Percentiles rank a stretch among this genome's conserved stretches.
Evolutionary conservation across 2,113 vertebrate species (phyloP).

Genomic region (Suncus etruscus): DNA sequence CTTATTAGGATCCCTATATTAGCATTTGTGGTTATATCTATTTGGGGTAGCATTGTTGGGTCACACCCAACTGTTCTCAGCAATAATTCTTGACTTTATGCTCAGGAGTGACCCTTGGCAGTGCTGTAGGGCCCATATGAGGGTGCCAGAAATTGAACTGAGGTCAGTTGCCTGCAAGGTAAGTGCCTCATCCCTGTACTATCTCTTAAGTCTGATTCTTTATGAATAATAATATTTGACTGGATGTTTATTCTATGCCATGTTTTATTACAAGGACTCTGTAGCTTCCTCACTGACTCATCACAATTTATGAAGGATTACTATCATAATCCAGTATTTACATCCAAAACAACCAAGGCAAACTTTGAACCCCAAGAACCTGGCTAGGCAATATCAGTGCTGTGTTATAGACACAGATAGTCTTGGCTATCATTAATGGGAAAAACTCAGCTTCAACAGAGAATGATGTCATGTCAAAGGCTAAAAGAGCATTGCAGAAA

Average conservation of each 20-base stretch:
- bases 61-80: too few relatives aligned
- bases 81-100: too few relatives aligned
- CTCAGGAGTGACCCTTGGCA: too few relatives aligned
- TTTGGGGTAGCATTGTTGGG: too few relatives aligned
- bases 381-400: neutral
- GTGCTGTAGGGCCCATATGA: too few relatives aligned
- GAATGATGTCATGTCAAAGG: neutral
- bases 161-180: too few relatives aligned
- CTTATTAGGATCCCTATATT: neutral
- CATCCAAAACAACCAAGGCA: neutral
- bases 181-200: too few relatives aligned
- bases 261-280: neutral
- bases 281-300: constrained; percentile 4
- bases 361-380: neutral
- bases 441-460: constrained; percentile 17
- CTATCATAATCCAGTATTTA: neutral
- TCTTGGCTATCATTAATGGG: neutral
- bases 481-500: neutral
- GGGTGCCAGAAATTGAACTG: too few relatives aligned
- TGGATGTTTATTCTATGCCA: neutral
- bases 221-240: neutral
- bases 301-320: neutral
- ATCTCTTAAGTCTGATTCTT: neutral
- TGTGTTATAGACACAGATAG: neutral
- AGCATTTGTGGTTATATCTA: too few relatives aligned